Conservation (phyloP, 2,797 vertebrate species). For the Serranus cabrilla region DNA sequence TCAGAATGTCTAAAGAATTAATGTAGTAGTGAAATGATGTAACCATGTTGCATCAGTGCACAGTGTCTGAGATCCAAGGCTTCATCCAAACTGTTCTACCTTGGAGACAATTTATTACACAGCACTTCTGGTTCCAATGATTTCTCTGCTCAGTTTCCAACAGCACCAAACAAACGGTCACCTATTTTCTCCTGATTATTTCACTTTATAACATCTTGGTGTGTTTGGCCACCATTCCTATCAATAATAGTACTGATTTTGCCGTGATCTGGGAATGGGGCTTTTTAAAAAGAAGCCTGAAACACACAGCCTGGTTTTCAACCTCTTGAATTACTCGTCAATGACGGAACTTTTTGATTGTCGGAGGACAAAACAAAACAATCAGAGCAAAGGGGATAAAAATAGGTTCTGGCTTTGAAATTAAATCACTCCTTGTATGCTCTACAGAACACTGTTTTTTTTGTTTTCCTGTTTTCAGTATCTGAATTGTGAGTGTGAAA, state of each 20-base stretch:
- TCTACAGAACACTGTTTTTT: not conserved
- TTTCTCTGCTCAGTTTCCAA: conserved; percentile 21
- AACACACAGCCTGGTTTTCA: not conserved
- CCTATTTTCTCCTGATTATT: not conserved
- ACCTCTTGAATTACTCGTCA: not conserved
- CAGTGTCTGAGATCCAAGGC: conserved; percentile 52
- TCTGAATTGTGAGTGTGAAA: not conserved
- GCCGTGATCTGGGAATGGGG: not conserved
- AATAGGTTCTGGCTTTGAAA: not conserved
- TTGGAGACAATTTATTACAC: conserved; percentile 47
- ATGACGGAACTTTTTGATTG: not conserved
- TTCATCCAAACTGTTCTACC: conserved; percentile 29
- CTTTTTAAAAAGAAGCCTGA: not conserved
- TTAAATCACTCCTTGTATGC: not conserved
- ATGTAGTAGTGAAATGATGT: not conserved
- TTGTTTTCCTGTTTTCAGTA: not conserved
- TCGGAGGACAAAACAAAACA: not conserved
- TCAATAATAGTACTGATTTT: not conserved
- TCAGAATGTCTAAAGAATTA: conserved; percentile 23
- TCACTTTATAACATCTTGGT: not conserved
- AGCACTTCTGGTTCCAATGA: conserved; percentile 76
- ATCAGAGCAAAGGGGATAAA: not conserved
- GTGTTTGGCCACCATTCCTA: not conserved
- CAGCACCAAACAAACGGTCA: conserved; percentile 24
- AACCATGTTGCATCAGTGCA: conserved; percentile 72